phyloP scores from a whole-genome alignment of 2,113 vertebrate species.

The Parus major region DNA sequence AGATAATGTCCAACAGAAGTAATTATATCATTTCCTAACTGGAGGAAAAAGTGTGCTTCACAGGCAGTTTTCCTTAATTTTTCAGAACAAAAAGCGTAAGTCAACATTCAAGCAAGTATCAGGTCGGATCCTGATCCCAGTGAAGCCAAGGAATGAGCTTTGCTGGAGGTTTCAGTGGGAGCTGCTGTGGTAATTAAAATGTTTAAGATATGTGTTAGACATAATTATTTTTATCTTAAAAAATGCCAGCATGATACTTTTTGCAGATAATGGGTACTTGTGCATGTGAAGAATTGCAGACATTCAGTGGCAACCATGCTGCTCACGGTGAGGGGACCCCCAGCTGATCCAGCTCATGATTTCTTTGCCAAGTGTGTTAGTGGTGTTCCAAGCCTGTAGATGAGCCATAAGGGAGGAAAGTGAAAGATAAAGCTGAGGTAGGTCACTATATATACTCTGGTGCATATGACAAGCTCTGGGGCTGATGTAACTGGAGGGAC shows the following conservation, averaged over 20 bases:
- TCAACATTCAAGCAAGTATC: neutral
- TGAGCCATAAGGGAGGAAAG: neutral
- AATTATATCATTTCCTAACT: neutral
- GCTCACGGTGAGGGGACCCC: fast-evolving
- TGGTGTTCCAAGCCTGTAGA: neutral
- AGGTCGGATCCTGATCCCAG: neutral
- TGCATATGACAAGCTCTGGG: neutral
- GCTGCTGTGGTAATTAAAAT: neutral
- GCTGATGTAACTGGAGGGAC: neutral
- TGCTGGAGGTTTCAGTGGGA: neutral
- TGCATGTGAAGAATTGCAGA: neutral
- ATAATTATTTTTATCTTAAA: neutral
- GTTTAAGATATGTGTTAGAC: neutral
- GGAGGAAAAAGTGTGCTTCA: neutral
- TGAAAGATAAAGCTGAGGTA: neutral
- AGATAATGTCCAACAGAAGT: neutral
- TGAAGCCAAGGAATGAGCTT: neutral
- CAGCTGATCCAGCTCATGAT: neutral
- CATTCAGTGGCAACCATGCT: fast-evolving
- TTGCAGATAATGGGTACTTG: neutral
- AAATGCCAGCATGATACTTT: neutral
- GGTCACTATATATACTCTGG: fast-evolving
- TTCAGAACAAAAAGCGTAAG: neutral
- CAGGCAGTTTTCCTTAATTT: neutral
- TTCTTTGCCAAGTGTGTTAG: neutral